A percentile compares a stretch with the other conserved stretches of the same genome.
Conservation (phyloP, 2,888 invertebrate genomes). For the Mimas tiliae region DNA sequence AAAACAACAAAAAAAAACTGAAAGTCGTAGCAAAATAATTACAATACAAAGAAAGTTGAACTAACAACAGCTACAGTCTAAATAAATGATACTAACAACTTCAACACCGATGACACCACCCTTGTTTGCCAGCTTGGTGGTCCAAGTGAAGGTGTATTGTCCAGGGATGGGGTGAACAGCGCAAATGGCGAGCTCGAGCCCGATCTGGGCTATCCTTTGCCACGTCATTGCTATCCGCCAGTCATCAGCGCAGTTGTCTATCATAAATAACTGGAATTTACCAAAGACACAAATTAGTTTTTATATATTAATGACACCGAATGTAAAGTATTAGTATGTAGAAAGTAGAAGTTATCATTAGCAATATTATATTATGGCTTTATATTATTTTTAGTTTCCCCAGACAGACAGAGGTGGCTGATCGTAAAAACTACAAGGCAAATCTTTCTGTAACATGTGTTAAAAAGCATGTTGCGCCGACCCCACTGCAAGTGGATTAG, state of each 20-base stretch:
- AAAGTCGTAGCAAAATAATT: not conserved
- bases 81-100: slow-evolving; percentile 70
- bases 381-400: no score
- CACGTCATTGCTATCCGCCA: slow-evolving; percentile 99
- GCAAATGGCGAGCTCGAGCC: slow-evolving; percentile 96
- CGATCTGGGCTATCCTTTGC: slow-evolving; percentile 97
- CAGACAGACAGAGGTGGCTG: no score
- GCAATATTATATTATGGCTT: no score
- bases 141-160: slow-evolving; percentile 98
- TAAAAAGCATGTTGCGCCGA: no score
- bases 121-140: slow-evolving; percentile 96
- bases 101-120: slow-evolving; percentile 88
- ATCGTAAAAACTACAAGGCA: no score
- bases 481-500: no score
- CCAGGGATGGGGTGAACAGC: slow-evolving; percentile 99
- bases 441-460: no score
- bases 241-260: slow-evolving; percentile 99
- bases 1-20: not conserved
- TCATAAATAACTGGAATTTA: slow-evolving; percentile 97
- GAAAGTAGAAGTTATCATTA: no score
- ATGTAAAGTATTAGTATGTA: not conserved
- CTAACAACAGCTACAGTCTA: not conserved
- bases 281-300: not conserved
- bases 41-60: not conserved
- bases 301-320: not conserved